phyloP scores from a whole-genome alignment of 2,888 invertebrate genomes.

The Melipona bicolor region DNA sequence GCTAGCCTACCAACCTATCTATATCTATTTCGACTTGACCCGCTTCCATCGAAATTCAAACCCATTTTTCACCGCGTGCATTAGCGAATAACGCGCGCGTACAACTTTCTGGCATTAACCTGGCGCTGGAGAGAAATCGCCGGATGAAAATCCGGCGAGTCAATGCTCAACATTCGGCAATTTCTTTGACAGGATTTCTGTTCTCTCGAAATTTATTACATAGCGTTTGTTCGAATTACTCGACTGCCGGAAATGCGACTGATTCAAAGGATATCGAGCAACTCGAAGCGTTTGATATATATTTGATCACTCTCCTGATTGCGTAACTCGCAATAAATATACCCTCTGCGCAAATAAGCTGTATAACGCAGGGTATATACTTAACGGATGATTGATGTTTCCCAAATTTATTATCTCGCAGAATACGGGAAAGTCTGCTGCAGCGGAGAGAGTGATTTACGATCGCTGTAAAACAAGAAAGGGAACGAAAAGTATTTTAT shows the following conservation, averaged over 20 bases:
- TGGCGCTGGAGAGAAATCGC: constrained; percentile 16
- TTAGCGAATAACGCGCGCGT: constrained; percentile 55
- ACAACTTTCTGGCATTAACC: constrained; percentile 53
- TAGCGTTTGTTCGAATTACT: background rate
- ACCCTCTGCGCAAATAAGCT: background rate
- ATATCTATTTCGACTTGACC: constrained; percentile 71
- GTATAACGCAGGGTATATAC: background rate
- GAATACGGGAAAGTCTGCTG: background rate
- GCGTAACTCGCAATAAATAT: background rate
- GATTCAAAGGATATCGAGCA: background rate
- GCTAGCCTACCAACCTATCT: constrained; percentile 70
- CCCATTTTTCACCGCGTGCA: constrained; percentile 68
- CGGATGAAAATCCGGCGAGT: background rate
- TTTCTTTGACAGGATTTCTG: background rate
- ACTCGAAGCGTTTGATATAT: background rate
- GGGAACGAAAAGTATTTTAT: background rate
- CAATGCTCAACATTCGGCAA: no score
- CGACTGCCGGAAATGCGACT: background rate
- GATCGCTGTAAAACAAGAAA: no score
- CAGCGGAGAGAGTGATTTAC: background rate
- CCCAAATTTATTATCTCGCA: background rate
- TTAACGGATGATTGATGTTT: background rate
- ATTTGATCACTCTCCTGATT: background rate
- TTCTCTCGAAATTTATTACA: background rate
- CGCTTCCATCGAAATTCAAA: constrained; percentile 67